phyloP scores from a whole-genome alignment of 1,140 invertebrate species.

The Anastatus disparis region DNA sequence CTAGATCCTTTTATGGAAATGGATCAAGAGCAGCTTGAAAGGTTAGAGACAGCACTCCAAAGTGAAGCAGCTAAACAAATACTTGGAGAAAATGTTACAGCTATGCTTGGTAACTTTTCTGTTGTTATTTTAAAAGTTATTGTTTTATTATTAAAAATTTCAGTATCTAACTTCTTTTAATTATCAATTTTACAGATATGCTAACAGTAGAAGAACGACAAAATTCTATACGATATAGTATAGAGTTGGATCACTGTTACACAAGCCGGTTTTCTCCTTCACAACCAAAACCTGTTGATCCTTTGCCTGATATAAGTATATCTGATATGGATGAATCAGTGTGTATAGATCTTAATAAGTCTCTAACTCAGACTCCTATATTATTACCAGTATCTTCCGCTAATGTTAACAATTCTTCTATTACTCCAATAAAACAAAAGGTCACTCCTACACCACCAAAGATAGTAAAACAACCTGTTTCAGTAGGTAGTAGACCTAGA shows the following conservation, averaged over 20 bases:
- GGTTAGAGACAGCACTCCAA: constrained; percentile 69
- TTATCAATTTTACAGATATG: constrained; percentile 58
- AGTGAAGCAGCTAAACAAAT: constrained; percentile 72
- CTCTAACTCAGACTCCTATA: constrained; percentile 32
- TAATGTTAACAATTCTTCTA: constrained; percentile 40
- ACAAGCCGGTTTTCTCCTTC: constrained; percentile 59
- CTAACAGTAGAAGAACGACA: constrained; percentile 64
- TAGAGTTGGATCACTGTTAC: constrained; percentile 66
- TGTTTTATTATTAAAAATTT: no score
- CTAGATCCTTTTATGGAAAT: constrained; percentile 70
- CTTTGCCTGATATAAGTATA: constrained; percentile 54
- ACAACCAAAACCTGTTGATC: constrained; percentile 59
- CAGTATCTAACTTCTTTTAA: constrained; percentile 26
- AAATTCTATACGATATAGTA: constrained; percentile 59
- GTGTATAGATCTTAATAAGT: constrained; percentile 38
- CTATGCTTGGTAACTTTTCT: constrained; percentile 64
- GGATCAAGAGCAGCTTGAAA: constrained; percentile 70
- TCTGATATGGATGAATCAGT: constrained; percentile 53
- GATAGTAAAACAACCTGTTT: constrained; percentile 31
- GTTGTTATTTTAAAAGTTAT: constrained; percentile 6
- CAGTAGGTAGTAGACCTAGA: constrained; percentile 15
- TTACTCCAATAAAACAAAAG: constrained; percentile 43
- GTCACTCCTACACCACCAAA: constrained; percentile 24
- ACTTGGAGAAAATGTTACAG: constrained; percentile 69
- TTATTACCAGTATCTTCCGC: constrained; percentile 32